Evolutionary conservation across 2,888 invertebrate species (phyloP), one percentile per base, ranked within the genome.

Genomic region (Cheilosia pagana): DNA sequence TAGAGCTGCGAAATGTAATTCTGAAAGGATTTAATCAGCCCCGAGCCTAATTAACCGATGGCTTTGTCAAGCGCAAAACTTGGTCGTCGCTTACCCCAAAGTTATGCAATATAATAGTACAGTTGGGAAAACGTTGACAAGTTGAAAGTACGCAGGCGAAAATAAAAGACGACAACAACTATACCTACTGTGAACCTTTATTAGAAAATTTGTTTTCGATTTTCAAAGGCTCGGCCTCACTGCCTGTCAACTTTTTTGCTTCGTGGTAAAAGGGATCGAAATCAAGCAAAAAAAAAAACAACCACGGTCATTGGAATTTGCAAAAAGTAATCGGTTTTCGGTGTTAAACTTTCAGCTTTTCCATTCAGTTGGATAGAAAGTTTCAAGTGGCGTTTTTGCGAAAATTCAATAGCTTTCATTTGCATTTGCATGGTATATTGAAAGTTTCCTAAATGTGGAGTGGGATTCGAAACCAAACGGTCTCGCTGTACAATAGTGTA

Each of bases 341-440:
- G 70, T 65, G 81, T 65, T 71, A 76, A 81, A 71, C 45, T 76
- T 81, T 76, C 7, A 63, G 52, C 53, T 76, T 41, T 45, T 28
- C 63, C 70, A 65, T 59, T 48, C 65, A 45, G 71, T 59, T 25
- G 43, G 59, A 63, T 39, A 52, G 21, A 81, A 81, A 81, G 81
- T 81, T 81, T 81, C 81, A 76, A 81, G 81, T 81, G 76, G 52
- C 35, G 71, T 76, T 76, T 68, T 75, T 60, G 23, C 50, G 41
- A 45, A 70, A 74, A 74, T 74, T 74, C 48, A 74, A 81, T 74
- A 53, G 74, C 60, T 72, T 81, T 31, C 74, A 67, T 81, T 74
- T 65, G 65, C 74, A 67, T 81, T 74, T 65, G 65, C 52, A 53
- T 65, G n/a, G 35, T 63, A 67, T 77, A 67, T 77, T 60, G 77